phyloP scores from a whole-genome alignment of 2,888 invertebrate genomes.

The Platycheirus albimanus region DNA sequence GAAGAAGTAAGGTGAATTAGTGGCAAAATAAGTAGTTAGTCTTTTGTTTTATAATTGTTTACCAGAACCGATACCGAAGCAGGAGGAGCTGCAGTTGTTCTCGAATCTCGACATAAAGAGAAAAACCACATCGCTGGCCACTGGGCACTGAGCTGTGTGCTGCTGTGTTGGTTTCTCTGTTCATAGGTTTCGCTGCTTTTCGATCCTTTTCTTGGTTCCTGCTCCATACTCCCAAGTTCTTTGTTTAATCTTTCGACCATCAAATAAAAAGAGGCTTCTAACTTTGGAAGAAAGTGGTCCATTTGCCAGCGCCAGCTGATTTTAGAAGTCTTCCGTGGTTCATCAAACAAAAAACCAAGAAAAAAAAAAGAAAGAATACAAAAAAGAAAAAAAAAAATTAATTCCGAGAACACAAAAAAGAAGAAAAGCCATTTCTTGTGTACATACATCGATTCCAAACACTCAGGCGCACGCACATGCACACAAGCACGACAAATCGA shows the following conservation, averaged over 20 bases:
- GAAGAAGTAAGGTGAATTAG: constrained; percentile 37
- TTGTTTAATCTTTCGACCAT: constrained; percentile 42
- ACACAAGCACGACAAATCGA: constrained; percentile 52
- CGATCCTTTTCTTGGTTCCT: constrained; percentile 10
- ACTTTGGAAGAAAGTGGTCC: constrained; percentile 45
- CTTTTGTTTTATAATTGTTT: constrained; percentile 37
- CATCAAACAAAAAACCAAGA: constrained; percentile 18
- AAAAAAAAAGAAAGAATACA: no score
- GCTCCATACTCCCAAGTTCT: constrained; percentile 34
- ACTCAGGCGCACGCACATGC: constrained; percentile 68
- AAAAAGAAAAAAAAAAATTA: constrained; percentile 29
- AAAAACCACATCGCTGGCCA: constrained; percentile 39
- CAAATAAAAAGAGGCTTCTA: constrained; percentile 17
- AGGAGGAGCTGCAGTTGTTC: constrained; percentile 13
- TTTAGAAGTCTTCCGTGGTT: constrained; percentile 62
- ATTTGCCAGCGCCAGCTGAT: constrained; percentile 59
- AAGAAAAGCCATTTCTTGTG: constrained; percentile 56
- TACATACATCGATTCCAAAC: constrained; percentile 46
- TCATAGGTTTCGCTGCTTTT: constrained; percentile 53
- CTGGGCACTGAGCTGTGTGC: constrained; percentile 44
- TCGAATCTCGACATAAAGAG: neutral
- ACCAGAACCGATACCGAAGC: no score
- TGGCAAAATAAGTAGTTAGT: constrained; percentile 28
- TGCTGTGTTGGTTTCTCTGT: constrained; percentile 56
- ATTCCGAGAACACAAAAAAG: constrained; percentile 53